phyloP scores from a whole-genome alignment of 2,888 invertebrate genomes.

The Andrena hattorfiana region DNA sequence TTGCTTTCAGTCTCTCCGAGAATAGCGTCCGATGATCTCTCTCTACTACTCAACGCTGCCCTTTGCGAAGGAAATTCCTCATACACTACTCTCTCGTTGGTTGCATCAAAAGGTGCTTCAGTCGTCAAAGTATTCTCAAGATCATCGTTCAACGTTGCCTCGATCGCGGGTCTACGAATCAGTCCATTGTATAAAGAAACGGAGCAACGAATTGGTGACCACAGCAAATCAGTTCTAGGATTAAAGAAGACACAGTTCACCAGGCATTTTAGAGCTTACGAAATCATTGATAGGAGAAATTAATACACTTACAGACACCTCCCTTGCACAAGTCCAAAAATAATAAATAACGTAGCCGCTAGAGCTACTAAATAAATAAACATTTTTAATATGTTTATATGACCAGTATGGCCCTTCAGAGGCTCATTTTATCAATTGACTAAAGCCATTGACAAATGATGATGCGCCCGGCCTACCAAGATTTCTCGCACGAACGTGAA shows the following conservation, averaged over 20 bases:
- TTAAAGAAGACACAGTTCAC: not conserved
- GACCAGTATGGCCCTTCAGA: constrained; percentile 38
- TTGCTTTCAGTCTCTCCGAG: constrained; percentile 12
- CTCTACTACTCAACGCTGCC: not conserved
- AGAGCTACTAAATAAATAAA: constrained; percentile 71
- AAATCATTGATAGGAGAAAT: not conserved
- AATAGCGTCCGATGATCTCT: constrained; percentile 4
- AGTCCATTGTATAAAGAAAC: constrained; percentile 9
- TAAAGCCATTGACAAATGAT: constrained; percentile 30
- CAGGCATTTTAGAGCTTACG: not conserved
- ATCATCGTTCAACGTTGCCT: constrained; percentile 4
- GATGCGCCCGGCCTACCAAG: constrained; percentile 21
- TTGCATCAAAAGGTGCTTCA: not conserved
- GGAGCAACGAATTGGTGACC: constrained; percentile 9
- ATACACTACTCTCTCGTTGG: not conserved
- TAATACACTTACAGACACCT: constrained; percentile 71
- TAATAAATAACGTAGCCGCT: constrained; percentile 67
- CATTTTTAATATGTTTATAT: constrained; percentile 68
- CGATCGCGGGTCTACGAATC: constrained; percentile 3
- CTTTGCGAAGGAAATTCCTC: not conserved
- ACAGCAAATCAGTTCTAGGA: constrained; percentile 38
- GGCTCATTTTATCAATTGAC: constrained; percentile 45
- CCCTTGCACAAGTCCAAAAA: constrained; percentile 75
- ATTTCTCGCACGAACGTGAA: not conserved
- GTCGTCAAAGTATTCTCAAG: not conserved